A percentile compares a stretch with the other conserved stretches of the same genome.
These are phyloP conservation scores for Rotaria macrura DNA, from an alignment of 2,888 invertebrate genomes.

Conservation along the genomic window DNA sequence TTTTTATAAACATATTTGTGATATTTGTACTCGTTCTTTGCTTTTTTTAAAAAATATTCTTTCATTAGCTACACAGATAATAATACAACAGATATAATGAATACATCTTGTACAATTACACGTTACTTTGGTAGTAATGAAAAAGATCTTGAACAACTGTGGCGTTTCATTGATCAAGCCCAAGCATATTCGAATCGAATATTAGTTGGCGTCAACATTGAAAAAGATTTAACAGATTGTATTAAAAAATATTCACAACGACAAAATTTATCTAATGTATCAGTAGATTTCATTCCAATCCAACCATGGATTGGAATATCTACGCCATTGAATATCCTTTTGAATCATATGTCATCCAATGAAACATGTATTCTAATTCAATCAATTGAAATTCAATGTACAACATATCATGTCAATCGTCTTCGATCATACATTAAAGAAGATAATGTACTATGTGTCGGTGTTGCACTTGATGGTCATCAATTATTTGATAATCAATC, in stretches of 20 bases:
- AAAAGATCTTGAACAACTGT: not conserved
- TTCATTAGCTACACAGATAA: no score
- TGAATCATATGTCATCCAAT: not conserved
- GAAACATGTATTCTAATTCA: not conserved
- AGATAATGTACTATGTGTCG: not conserved
- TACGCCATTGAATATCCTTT: not conserved
- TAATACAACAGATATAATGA: not conserved
- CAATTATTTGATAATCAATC: not conserved
- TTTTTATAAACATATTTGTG: no score
- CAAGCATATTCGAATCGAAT: not conserved
- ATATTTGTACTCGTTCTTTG: not conserved
- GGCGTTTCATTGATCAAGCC: not conserved
- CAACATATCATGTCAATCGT: not conserved
- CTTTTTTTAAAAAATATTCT: no score
- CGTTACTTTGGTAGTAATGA: not conserved
- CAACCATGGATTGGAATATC: slow-evolving; percentile 3
- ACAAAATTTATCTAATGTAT: not conserved
- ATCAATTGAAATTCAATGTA: slow-evolving; percentile 17
- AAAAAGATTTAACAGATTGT: slow-evolving; percentile 3
- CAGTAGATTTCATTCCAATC: not conserved
- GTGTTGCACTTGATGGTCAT: not conserved
- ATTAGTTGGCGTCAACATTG: not conserved
- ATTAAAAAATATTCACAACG: not conserved
- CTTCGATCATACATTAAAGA: not conserved
- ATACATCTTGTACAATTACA: not conserved